Base-by-base conservation (phyloP, 2,888 invertebrate genomes). In the Aquatica leii region DNA sequence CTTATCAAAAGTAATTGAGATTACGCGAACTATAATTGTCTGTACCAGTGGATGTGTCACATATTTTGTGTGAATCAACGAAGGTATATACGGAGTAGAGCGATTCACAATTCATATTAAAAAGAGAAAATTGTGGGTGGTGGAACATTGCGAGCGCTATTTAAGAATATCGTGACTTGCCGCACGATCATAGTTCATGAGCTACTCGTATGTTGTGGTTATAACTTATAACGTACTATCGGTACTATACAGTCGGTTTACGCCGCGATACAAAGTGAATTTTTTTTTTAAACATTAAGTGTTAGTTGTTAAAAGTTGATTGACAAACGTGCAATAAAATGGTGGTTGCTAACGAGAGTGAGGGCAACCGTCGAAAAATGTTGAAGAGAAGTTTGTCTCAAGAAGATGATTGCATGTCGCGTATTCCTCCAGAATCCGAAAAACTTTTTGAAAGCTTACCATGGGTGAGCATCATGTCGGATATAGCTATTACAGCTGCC, bases 391-490 rank as follows among this genome's bases (percentile, higher is more conserved):
- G 75, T 43, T 60, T 76, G 34, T 73, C 76, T 34, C 74, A 76
- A 56, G 74, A 76, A 17, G 72, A 73, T 24, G 74, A 75, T 40
- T 62, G 73, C 12, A 71, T 77, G 21, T 74, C 76, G 24, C 73
- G 81, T 56, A 76, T 81, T 18, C 81, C 81, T 0, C 81, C 81
- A 0, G 73, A 73, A 66, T 76, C 80, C 35, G 81, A 80, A 52
- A 71, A 79, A 69, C 73, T 81, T 53, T 80, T 79, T 59, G 77
- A 78, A 15, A 78, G 77, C 71, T 59, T 80, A 12, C 80, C 80
- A 18, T 81, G 81, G 81, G 64, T 80, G 53, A 78, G 74, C 66
- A 81, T 81, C 56, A 81, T 81, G 81, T 74, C 80, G 21, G 78
- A 81, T 73, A 74, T 81, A 50, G 80, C 81, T 18, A 69, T 81